phyloP scores from a whole-genome alignment of 2,113 vertebrate genomes.

The Myxocyprinus asiaticus region DNA sequence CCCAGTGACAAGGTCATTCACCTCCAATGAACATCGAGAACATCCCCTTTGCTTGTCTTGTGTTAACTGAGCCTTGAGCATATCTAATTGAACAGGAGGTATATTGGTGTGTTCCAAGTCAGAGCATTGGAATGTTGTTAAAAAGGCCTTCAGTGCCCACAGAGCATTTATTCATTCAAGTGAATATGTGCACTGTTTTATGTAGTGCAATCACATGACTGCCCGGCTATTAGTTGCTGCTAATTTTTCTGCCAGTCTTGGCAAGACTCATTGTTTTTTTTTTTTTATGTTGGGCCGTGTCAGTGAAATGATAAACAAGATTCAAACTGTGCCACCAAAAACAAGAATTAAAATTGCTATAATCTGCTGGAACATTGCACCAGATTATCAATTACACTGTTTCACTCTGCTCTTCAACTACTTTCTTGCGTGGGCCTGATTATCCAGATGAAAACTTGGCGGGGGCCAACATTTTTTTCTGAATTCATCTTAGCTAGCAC shows the following conservation, averaged over 20 bases:
- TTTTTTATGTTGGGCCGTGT: constrained; percentile 26
- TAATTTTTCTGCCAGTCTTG: not conserved
- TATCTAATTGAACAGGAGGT: constrained; percentile 65
- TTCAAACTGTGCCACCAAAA: not conserved
- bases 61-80: constrained; percentile 60
- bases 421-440: no score
- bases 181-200: constrained; percentile 18
- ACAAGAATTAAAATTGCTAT: not conserved
- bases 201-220: constrained; percentile 19
- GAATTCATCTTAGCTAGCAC: no score
- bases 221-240: constrained; percentile 3
- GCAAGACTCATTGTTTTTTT: not conserved
- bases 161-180: constrained; percentile 52
- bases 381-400: not conserved
- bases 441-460: no score
- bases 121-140: constrained; percentile 73
- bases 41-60: constrained; percentile 62
- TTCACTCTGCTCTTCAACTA: no score
- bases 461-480: no score
- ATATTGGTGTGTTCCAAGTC: constrained; percentile 70
- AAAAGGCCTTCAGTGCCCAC: constrained; percentile 63
- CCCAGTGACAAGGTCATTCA: constrained; percentile 69
- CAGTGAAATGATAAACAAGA: constrained; percentile 4
- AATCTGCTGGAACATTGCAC: constrained; percentile 7
- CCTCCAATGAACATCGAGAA: constrained; percentile 68